Evolutionary conservation across 2,797 vertebrate species (phyloP), one percentile per base, ranked within the genome.

Genomic region (Oreortyx pictus): DNA sequence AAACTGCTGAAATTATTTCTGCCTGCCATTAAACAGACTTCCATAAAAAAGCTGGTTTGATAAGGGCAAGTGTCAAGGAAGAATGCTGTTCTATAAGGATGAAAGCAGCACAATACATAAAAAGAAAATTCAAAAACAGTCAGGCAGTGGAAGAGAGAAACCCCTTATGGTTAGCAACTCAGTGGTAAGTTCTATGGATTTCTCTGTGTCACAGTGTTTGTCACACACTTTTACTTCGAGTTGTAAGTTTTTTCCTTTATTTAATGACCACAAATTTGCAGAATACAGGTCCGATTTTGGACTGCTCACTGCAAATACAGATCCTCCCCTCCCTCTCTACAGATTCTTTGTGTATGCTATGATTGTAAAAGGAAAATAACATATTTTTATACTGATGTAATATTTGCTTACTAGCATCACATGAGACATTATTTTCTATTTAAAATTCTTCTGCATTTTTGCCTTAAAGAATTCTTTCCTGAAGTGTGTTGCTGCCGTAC

Each of bases 21-120:
- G 65, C 65, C 87, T 96, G 89, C 83, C 92, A 93, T 91, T 96
- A 92, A 92, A 94, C 76, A 96, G 75, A 89, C 66, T 89, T 94
- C 79, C 31, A 61, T 56, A 65, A 82, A 89, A 27, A 31, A 88
- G 16, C 22, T 78, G 33, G 22, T 68, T 94, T 96, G 86, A 80
- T 87, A 93, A 96, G 78, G 81, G 77, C 71, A 94, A 82, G 62
- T 27, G 91, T 62, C 68, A 94, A 89, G 22, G 41, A 94, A 92
- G 61, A 50, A 6, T 89, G 33, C 24, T 62, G 88, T 96, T 95
- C 72, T 92, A 49, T 76, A 90, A 88, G 61, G 19, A 65, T 18
- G 88, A 82, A 94, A 81, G 44, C 54, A 92, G 72, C 57, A 76
- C 59, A 86, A 77, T 62, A 60, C 17, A 39, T 65, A 7, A 93